These are phyloP conservation scores for Taphrorychus bicolor DNA, from an alignment of 2,888 invertebrate species.

Conservation along the genomic window DNA sequence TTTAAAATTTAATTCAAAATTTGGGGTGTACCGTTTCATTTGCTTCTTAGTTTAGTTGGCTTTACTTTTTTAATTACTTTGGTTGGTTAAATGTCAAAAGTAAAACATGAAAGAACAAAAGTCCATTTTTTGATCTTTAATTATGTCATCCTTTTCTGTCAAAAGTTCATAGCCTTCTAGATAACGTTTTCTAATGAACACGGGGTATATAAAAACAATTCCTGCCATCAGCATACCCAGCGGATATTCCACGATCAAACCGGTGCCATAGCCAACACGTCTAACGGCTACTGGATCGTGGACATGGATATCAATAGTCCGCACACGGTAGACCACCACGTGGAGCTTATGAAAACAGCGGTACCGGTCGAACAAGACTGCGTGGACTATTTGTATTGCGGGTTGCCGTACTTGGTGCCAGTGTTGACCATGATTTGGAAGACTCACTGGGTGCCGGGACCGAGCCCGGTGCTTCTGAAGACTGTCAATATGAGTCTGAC, in stretches of 20 bases:
- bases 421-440: constrained; percentile 71
- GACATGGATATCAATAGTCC: constrained; percentile 79
- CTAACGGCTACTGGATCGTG: constrained; percentile 74
- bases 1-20: too few species aligned
- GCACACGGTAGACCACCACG: constrained; percentile 64
- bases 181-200: too few species aligned
- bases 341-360: constrained; percentile 63
- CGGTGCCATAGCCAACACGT: constrained; percentile 61
- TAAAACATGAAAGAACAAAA: too few species aligned
- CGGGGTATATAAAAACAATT: too few species aligned
- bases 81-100: too few species aligned
- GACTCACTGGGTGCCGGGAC: constrained; percentile 68
- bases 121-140: too few species aligned
- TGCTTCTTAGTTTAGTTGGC: too few species aligned
- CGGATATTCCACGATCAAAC: constrained; percentile 66
- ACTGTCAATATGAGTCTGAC: constrained; percentile 62
- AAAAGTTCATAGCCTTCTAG: too few species aligned
- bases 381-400: constrained; percentile 73
- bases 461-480: constrained; percentile 61
- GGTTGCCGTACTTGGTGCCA: constrained; percentile 81
- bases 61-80: too few species aligned
- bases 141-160: too few species aligned
- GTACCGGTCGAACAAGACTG: constrained; percentile 65
- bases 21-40: too few species aligned
- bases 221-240: constrained; percentile 69